Evolutionary conservation across 2,797 vertebrate species (phyloP), one percentile per base, ranked within the genome.

Genomic region (Meda fulgida): DNA sequence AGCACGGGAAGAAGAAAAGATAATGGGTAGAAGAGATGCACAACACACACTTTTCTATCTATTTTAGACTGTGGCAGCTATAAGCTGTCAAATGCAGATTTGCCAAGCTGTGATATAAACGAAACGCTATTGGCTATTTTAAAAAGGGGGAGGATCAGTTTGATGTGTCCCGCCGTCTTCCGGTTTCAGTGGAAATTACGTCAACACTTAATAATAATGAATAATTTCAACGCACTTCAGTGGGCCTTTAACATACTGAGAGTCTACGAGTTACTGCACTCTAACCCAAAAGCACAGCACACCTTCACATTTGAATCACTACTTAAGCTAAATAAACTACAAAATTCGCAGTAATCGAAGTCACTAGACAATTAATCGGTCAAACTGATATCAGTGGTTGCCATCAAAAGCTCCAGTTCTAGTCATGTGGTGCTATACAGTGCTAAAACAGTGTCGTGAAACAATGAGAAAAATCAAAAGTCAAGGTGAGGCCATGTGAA

Each of bases 401-500:
- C 16, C 36, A 78, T 8, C 23, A 19, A 63, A 78, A 29, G 55
- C 34, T 75, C 29, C 19, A 23, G 29, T 29, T 23, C 29, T 7
- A 34, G 72, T 31, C 63, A 51, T 51, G 40, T 79, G 16, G 29
- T 53, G 31, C 21, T 53, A 18, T 73, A 80, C 78, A 43, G 26
- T n/a, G n/a, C n/a, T n/a, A n/a, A n/a, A n/a, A 67, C 26, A 7
- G 29, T 43, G 26, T 55, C 75, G 19, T 21, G 14, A 71, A 67
- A 58, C 38, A 60, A 9, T 3, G 18, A 53, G 71, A 80, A 48
- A 55, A 81, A 58, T 55, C 38, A 48, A 23, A 29, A 40, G 34
- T 29, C 38, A 76, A 46, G 40, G 79, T 40, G 70, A 70, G 55
- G 48, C 3, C 43, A 83, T 18, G 36, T 66, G 65, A 73, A 60